phyloP scores from a whole-genome alignment of 2,888 invertebrate genomes.

The Himalopsyche kuldschensis region DNA sequence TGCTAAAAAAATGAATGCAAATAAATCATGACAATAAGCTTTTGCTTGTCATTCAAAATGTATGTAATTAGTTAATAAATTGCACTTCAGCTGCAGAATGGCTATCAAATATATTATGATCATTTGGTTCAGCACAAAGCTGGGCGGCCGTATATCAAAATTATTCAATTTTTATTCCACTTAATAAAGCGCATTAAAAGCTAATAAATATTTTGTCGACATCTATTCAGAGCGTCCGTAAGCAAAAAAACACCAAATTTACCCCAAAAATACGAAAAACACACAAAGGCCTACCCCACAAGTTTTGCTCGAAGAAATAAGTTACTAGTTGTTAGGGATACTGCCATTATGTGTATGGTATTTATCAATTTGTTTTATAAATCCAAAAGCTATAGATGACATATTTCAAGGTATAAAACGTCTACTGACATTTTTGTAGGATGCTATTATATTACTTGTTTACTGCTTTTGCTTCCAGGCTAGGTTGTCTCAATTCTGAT shows the following conservation, averaged over 20 bases:
- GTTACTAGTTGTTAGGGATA: neutral
- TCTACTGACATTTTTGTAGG: too few relatives aligned
- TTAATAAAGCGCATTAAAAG: conserved; percentile 31
- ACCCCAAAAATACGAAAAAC: neutral
- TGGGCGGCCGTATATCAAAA: neutral
- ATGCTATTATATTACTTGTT: too few relatives aligned
- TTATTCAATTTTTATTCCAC: conserved; percentile 18
- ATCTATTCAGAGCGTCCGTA: neutral
- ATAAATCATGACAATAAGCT: neutral
- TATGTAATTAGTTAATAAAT: conserved; percentile 9
- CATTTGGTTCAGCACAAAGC: conserved; percentile 6
- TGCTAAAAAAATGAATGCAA: neutral
- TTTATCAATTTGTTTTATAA: neutral
- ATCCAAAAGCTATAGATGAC: neutral
- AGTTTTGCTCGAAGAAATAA: neutral
- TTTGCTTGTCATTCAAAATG: neutral
- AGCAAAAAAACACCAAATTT: neutral
- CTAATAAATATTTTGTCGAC: conserved; percentile 12
- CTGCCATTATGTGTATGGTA: neutral
- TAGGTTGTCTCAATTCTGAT: too few relatives aligned
- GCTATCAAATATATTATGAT: neutral
- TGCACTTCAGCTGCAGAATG: neutral
- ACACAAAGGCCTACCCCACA: neutral
- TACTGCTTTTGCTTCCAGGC: too few relatives aligned
- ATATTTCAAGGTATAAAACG: neutral